These are phyloP conservation scores for Charina bottae DNA, from an alignment of 2,113 vertebrate genomes.

Conservation along the genomic window DNA sequence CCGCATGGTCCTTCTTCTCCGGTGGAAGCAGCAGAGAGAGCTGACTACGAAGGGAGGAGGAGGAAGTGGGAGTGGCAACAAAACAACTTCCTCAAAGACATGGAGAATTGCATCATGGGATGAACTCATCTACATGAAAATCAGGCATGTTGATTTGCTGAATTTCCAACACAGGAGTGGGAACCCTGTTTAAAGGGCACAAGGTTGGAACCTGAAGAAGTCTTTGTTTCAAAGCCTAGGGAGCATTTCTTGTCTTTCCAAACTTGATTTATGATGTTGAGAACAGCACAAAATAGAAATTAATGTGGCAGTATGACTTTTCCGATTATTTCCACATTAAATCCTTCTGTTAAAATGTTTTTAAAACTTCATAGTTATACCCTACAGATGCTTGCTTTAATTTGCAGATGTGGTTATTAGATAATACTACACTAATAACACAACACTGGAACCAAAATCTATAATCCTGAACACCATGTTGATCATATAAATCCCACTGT, in stretches of 20 bases:
- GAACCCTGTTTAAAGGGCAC: no score
- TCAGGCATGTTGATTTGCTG: no score
- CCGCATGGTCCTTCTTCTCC: no score
- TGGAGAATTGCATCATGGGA: no score
- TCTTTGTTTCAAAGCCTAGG: not conserved
- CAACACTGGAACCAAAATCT: not conserved
- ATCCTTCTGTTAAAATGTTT: not conserved
- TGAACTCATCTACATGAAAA: no score
- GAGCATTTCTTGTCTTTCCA: not conserved
- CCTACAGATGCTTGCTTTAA: not conserved
- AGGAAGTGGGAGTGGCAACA: no score
- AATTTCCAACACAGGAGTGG: no score
- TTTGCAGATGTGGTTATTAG: not conserved
- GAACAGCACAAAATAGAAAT: not conserved
- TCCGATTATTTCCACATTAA: not conserved
- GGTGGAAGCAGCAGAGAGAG: no score
- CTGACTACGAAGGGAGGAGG: no score
- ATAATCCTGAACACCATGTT: not conserved
- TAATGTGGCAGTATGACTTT: not conserved
- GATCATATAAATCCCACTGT: not conserved
- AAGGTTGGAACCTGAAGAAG: no score
- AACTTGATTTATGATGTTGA: not conserved
- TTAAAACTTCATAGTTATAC: not conserved
- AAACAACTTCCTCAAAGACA: no score
- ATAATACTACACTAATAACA: not conserved